Percentiles rank a stretch among this genome's conserved stretches.
Conservation (phyloP, 2,888 invertebrate species). For the Drosophila neonasuta region DNA sequence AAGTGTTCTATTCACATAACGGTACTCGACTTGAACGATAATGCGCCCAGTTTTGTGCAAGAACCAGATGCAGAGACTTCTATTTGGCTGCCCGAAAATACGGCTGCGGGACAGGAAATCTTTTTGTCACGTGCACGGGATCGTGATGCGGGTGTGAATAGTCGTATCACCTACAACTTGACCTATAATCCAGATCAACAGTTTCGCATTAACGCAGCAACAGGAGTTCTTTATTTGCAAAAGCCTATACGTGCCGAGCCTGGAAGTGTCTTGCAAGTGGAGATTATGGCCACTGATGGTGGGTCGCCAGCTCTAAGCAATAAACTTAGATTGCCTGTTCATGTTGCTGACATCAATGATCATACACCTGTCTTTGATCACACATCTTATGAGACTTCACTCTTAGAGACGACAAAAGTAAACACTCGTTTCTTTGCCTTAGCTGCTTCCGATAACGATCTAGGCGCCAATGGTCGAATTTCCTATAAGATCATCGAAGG, state of each 20-base stretch:
- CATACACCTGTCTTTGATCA: conserved; percentile 97
- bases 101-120: conserved; percentile 96
- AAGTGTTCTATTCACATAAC: conserved; percentile 91
- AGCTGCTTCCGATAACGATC: conserved; percentile 93
- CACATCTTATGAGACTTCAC: conserved; percentile 94
- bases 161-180: conserved; percentile 91
- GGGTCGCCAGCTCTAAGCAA: conserved; percentile 89
- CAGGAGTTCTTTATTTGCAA: conserved; percentile 94
- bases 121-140: conserved; percentile 94
- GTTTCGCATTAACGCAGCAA: conserved; percentile 92
- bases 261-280: conserved; percentile 87
- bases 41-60: conserved; percentile 91
- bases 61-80: conserved; percentile 86
- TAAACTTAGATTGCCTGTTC: conserved; percentile 88
- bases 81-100: conserved; percentile 91
- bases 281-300: conserved; percentile 93
- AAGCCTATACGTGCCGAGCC: conserved; percentile 90
- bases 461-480: conserved; percentile 90
- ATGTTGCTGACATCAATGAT: conserved; percentile 95
- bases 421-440: conserved; percentile 95
- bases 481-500: conserved; percentile 93
- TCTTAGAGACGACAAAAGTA: conserved; percentile 94
- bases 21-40: conserved; percentile 94
- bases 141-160: conserved; percentile 94
- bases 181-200: conserved; percentile 90